Evolutionary conservation across 2,888 invertebrate species (phyloP), one percentile per base, ranked within the genome.

Genomic region (Notodonta dromedarius): DNA sequence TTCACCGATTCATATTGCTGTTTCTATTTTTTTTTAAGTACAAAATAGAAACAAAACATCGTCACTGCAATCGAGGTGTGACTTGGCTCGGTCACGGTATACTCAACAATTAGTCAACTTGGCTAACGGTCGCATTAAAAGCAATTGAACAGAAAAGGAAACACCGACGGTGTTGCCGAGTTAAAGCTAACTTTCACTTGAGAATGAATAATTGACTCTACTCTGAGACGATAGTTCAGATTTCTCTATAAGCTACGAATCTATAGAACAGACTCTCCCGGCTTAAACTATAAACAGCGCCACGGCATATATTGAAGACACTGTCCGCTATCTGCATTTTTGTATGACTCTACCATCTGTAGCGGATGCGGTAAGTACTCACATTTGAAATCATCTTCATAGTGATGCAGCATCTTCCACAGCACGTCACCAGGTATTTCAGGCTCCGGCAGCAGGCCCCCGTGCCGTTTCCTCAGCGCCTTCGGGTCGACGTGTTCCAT

Each of bases 351-450:
- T 24, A 24, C 2, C 24, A 24, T 24, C 35, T 35, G 35, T 35
- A 35, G 35, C 35, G 13, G 12, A 3, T 12, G 44, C 4, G n/a
- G 11, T n/a, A n/a, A n/a, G n/a, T n/a, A 46, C 94, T 91, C 87
- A 97, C 97, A 86, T 88, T 95, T 94, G 79, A 96, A 97, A 63
- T 95, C 94, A 2, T 95, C 94, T 72, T 96, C 95, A 73, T 96
- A 96, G 75, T 94, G 89, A 57, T 93, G 89, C 48, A 97, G 91
- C 89, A 97, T 95, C 63, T 96, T 94, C 73, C 95, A 95, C 62
- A 97, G 86, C n/a, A 95, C 80, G 13, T 94, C 90, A 0, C 97
- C 96, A 2, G 94, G 90, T 66, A 95, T 93, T 42, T 94, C 93
- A 0, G 96, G 95, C 9, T 96, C 93, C 0, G 95, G 94, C 52